Conservation (phyloP, 30 jellyfish, hydroid and myxozoan genomes). For the Haliclystus octoradiatus region DNA sequence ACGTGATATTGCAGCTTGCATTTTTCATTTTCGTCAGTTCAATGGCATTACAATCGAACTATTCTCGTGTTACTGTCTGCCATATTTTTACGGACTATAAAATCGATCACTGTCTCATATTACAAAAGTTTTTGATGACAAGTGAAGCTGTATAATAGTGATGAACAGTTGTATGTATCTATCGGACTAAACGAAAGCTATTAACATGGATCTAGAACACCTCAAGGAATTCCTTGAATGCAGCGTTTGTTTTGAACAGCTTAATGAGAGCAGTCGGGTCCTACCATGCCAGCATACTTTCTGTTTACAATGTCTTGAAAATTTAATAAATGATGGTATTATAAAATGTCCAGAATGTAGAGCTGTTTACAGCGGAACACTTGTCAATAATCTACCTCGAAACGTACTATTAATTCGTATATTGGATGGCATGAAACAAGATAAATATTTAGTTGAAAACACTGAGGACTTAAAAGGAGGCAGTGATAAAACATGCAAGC, state of each 20-base stretch:
- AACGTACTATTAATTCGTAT: constrained; percentile 64
- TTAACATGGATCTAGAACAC: constrained; percentile 55
- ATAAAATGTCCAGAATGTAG: constrained; percentile 90
- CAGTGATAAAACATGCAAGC: background rate
- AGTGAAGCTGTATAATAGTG: no score
- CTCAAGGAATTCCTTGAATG: constrained; percentile 54
- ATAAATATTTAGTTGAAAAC: background rate
- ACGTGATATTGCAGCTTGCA: no score
- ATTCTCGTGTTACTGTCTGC: no score
- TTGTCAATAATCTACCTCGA: constrained; percentile 50
- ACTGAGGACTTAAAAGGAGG: background rate
- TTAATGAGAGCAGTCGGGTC: constrained; percentile 73
- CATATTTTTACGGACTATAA: no score
- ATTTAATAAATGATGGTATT: constrained; percentile 45
- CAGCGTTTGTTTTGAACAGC: constrained; percentile 57
- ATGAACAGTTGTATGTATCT: no score
- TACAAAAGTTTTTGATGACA: no score
- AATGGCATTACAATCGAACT: no score
- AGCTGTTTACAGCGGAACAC: constrained; percentile 27
- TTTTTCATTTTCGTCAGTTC: no score
- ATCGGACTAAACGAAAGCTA: no score
- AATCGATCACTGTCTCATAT: no score
- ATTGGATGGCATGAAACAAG: constrained; percentile 20
- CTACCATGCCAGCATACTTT: constrained; percentile 91
- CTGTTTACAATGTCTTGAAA: constrained; percentile 50